These are phyloP conservation scores for Drosophila atroscutellata DNA, from an alignment of 2,888 invertebrate genomes.

Conservation along the genomic window DNA sequence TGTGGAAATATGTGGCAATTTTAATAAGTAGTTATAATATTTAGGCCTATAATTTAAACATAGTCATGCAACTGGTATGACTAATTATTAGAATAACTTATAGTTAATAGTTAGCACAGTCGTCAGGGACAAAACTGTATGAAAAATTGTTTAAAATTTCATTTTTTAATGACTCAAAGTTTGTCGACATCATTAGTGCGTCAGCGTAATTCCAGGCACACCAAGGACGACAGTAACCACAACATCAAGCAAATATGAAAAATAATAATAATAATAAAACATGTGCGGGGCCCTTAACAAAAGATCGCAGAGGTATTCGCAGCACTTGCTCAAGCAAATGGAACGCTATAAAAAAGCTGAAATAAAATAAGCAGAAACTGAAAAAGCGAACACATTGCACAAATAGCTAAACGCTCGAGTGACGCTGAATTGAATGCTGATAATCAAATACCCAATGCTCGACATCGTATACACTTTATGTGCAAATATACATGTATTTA, in stretches of 20 bases:
- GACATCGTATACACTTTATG: slow-evolving; percentile 8
- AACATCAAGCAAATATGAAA: slow-evolving; percentile 5
- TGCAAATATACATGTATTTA: slow-evolving; percentile 30
- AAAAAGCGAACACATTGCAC: slow-evolving; percentile 46
- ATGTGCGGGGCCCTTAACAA: slow-evolving; percentile 29
- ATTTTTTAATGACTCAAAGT: slow-evolving; percentile 4
- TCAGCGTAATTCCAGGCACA: slow-evolving; percentile 36
- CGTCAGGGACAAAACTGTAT: slow-evolving; percentile 10
- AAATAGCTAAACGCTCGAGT: slow-evolving; percentile 66
- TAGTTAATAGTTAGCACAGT: neutral
- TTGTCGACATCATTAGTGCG: slow-evolving; percentile 28
- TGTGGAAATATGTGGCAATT: neutral
- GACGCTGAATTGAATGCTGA: slow-evolving; percentile 52
- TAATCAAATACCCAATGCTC: slow-evolving; percentile 54
- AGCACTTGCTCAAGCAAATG: slow-evolving; percentile 39
- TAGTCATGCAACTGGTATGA: neutral
- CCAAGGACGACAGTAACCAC: slow-evolving; percentile 37
- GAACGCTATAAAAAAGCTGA: slow-evolving; percentile 15
- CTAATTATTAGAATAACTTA: neutral
- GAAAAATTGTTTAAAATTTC: neutral
- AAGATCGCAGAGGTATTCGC: slow-evolving; percentile 7
- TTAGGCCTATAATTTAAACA: neutral
- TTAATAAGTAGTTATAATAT: neutral
- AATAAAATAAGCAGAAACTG: slow-evolving; percentile 15
- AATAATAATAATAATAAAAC: neutral